Base-by-base conservation (phyloP, 2,797 vertebrate species). In the Myotis myotis region DNA sequence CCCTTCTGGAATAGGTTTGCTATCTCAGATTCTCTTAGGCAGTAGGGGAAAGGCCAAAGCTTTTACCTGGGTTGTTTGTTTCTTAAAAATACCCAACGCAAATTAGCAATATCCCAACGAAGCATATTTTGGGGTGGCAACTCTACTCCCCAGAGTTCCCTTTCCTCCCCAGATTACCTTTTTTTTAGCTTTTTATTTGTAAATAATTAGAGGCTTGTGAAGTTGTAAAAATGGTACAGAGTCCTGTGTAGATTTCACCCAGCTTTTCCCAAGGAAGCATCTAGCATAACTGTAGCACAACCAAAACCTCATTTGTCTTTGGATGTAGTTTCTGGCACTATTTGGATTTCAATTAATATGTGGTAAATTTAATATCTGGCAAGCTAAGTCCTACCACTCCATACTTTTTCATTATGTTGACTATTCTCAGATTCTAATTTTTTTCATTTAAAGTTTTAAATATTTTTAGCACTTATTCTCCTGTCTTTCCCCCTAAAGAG, bases 351-450 rank as follows among this genome's bases (percentile, higher is more conserved):
- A 30, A 15, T 80, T 66, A 79, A 33, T 36, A 36, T 51, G 33
- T 71, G 71, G 28, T 51, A 76, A 28, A 60, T 62, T 55, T 78
- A 75, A 60, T 86, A 78, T 33, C 66, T 84, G 53, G 10, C 83
- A 92, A 92, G 89, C 41, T 44, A 92, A 83, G 20, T 94, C 10
- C 75, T 13, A 55, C 47, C 38, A 79, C n/a, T 72, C 20, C 20
- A 79, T 64, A 53, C 6, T 8, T 85, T 87, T 62, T 49, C 80
- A n/a, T 92, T 49, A 93, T 87, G 62, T 89, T 94, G 36, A 78
- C 19, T 91, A 22, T 71, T 93, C 38, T 89, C 28, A 28, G 66
- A 53, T 87, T 80, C 28, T 89, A 36, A 20, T 71, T 89, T 47
- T 75, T 78, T 47, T 44, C 9, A 62, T 23, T 87, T 72, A 74